phyloP scores from a whole-genome alignment of 2,113 vertebrate species.

The Saccopteryx bilineata region DNA sequence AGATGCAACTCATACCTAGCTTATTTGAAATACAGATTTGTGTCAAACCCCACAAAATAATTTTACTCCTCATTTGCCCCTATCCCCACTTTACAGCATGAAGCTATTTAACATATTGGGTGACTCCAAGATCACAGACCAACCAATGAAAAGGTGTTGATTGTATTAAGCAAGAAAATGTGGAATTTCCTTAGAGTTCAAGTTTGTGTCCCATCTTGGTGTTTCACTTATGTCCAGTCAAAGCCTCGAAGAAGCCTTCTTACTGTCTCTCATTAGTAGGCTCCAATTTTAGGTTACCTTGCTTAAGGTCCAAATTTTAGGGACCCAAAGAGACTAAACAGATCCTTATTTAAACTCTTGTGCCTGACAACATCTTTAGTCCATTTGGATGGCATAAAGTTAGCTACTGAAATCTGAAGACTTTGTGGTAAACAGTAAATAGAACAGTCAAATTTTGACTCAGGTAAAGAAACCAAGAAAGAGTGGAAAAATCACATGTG shows the following conservation, averaged over 20 bases:
- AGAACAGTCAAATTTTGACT: conserved; percentile 52
- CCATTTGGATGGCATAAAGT: background rate
- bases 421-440: background rate
- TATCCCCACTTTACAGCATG: conserved; percentile 19
- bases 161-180: background rate
- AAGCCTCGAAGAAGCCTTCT: background rate
- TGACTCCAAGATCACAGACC: conserved; percentile 52
- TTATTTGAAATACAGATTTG: conserved; percentile 69
- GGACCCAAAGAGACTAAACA: background rate
- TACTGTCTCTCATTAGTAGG: conserved; percentile 40
- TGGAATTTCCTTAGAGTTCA: conserved; percentile 52
- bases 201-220: background rate
- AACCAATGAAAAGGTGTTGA: conserved; percentile 38
- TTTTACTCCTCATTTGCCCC: conserved; percentile 72
- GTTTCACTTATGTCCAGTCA: background rate
- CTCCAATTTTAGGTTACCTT: conserved; percentile 8
- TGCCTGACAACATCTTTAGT: conserved; percentile 48
- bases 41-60: conserved; percentile 67
- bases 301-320: conserved; percentile 48
- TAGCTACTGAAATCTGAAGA: conserved; percentile 53
- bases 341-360: conserved; percentile 52
- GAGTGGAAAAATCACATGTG: conserved; percentile 5
- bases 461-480: conserved; percentile 59
- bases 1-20: conserved; percentile 65
- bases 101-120: conserved; percentile 63